Percentiles rank a stretch among this genome's conserved stretches.
Conservation (phyloP, 2,888 invertebrate genomes). For the Hoplodrina ambigua region DNA sequence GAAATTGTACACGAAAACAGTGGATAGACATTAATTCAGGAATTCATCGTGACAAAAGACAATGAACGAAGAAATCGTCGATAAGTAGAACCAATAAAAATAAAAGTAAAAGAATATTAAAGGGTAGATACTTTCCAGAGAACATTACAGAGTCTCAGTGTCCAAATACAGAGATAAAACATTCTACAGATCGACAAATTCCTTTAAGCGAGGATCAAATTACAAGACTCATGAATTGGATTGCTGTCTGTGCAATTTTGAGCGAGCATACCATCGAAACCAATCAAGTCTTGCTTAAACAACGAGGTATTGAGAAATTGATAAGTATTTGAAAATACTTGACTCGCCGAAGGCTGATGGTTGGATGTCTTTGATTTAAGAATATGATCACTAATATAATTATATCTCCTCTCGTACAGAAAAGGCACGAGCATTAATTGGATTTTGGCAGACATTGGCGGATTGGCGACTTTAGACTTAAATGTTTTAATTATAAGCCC, state of each 20-base stretch:
- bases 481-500: too few species aligned
- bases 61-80: slow-evolving; percentile 26
- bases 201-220: slow-evolving; percentile 32
- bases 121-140: slow-evolving; percentile 10
- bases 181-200: slow-evolving; percentile 44
- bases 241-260: slow-evolving; percentile 47
- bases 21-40: slow-evolving; percentile 27
- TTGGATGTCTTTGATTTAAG: neutral
- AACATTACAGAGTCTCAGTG: slow-evolving; percentile 19
- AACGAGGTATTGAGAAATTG: slow-evolving; percentile 45
- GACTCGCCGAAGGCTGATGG: neutral
- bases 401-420: too few species aligned
- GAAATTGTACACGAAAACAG: slow-evolving; percentile 28
- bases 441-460: too few species aligned
- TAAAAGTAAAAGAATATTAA: slow-evolving; percentile 6
- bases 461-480: neutral
- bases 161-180: slow-evolving; percentile 38
- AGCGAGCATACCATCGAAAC: slow-evolving; percentile 41
- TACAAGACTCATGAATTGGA: slow-evolving; percentile 37
- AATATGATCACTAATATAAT: neutral
- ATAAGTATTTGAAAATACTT: slow-evolving; percentile 33
- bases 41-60: slow-evolving; percentile 27
- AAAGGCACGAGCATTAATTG: too few species aligned
- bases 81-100: slow-evolving; percentile 8
- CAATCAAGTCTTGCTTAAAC: slow-evolving; percentile 33